These are phyloP conservation scores for Leptoclinus maculatus DNA, from an alignment of 2,797 vertebrate genomes.

Conservation along the genomic window DNA sequence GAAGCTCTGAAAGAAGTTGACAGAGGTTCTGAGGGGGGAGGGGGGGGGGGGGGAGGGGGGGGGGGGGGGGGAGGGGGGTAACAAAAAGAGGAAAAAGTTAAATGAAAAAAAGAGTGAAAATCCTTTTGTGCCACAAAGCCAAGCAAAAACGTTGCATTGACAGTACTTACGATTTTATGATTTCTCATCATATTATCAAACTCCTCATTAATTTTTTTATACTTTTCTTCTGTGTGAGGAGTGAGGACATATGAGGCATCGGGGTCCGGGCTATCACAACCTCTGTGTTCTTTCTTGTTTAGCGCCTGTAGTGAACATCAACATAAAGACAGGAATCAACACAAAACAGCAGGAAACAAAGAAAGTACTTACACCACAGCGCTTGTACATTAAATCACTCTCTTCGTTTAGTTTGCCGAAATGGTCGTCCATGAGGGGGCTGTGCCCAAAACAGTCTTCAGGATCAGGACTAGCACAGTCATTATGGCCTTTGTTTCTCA, in stretches of 20 bases:
- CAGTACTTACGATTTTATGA: constrained; percentile 99
- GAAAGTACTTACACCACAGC: constrained; percentile 99
- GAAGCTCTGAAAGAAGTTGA: constrained; percentile 74
- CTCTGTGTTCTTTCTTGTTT: constrained; percentile 99
- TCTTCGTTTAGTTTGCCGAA: constrained; percentile 99
- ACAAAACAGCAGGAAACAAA: constrained; percentile 93
- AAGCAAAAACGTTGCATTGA: constrained; percentile 85
- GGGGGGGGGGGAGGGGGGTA: constrained; percentile 51
- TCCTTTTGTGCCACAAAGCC: constrained; percentile 87
- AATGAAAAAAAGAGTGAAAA: constrained; percentile 70
- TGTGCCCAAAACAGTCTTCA: constrained; percentile 99
- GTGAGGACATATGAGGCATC: constrained; percentile 99
- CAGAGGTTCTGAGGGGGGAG: constrained; percentile 60
- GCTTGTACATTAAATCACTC: constrained; percentile 99
- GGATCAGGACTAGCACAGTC: constrained; percentile 99
- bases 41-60: constrained; percentile 42
- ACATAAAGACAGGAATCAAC: constrained; percentile 99
- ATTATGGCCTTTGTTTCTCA: constrained; percentile 99
- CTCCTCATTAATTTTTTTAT: constrained; percentile 99
- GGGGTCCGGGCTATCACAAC: constrained; percentile 99
- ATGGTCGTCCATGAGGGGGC: constrained; percentile 99
- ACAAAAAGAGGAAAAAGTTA: constrained; percentile 70
- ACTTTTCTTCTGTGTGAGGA: constrained; percentile 99
- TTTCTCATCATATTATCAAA: constrained; percentile 99
- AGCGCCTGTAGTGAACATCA: constrained; percentile 98